Evolutionary conservation across 2,113 vertebrate species (phyloP).

Genomic region (Chionodraco myersi): DNA sequence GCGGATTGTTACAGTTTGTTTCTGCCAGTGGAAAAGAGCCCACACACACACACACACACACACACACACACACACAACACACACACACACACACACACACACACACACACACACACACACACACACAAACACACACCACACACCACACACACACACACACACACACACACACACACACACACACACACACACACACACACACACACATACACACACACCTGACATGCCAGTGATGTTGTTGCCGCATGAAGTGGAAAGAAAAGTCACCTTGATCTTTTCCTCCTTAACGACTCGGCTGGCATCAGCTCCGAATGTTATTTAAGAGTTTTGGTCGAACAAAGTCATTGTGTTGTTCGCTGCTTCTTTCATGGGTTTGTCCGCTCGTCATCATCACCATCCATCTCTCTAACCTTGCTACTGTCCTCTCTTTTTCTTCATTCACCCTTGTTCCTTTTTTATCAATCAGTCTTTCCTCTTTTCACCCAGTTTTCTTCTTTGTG

Average conservation of each 20-base stretch:
- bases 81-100: too few species aligned
- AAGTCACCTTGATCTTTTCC: slow-evolving; percentile 2
- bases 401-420: not conserved
- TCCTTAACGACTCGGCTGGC: not conserved
- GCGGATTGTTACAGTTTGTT: too few species aligned
- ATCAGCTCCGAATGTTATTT: slow-evolving; percentile 7
- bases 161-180: too few species aligned
- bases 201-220: too few species aligned
- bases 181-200: too few species aligned
- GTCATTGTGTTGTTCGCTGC: slow-evolving; percentile 1
- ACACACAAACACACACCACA: too few species aligned
- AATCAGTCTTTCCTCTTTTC: not conserved
- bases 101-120: too few species aligned
- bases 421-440: not conserved
- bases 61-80: too few species aligned
- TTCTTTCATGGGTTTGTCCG: slow-evolving; percentile 9
- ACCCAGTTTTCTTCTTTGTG: not conserved
- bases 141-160: too few species aligned
- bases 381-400: slow-evolving; percentile 33
- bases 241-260: not conserved
- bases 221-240: not conserved
- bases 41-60: not conserved
- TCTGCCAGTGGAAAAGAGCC: too few species aligned
- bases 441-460: not conserved
- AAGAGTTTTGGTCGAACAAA: slow-evolving; percentile 7